Percentiles rank a stretch among this genome's conserved stretches.
Conservation (phyloP, 2,797 vertebrate species). For the Streptopelia turtur region DNA sequence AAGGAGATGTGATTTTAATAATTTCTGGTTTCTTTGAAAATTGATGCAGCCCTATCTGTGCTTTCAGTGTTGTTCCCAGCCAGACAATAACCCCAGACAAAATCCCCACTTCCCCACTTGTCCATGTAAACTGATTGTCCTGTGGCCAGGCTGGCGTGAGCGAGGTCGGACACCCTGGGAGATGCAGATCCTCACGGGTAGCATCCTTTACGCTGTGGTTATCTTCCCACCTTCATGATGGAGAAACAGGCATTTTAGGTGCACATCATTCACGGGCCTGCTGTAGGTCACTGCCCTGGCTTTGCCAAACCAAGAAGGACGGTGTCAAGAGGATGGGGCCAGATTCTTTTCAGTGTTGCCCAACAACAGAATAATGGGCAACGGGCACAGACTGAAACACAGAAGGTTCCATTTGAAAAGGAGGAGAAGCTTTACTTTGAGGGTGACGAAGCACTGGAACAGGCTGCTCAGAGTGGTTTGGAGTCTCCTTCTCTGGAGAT, state of each 20-base stretch:
- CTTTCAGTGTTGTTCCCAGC: neutral
- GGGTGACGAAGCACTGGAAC: too few species aligned
- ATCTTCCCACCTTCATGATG: neutral
- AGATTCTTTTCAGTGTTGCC: too few species aligned
- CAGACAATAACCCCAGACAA: neutral
- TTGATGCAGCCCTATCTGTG: rapidly evolving
- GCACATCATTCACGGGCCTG: too few species aligned
- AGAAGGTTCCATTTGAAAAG: too few species aligned
- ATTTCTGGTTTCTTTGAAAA: neutral
- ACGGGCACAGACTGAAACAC: too few species aligned
- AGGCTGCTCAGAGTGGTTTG: too few species aligned
- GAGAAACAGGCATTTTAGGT: neutral
- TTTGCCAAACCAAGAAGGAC: neutral
- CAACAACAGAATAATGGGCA: too few species aligned
- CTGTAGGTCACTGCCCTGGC: too few species aligned
- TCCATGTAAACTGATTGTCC: neutral
- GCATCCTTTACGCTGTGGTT: neutral
- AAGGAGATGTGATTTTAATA: rapidly evolving
- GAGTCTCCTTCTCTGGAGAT: too few species aligned
- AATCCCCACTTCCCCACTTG: neutral
- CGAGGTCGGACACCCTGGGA: rapidly evolving
- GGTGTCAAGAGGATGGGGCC: too few species aligned
- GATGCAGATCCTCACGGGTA: neutral
- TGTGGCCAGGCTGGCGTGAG: neutral
- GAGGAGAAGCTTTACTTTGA: too few species aligned